Percentiles rank a stretch among this genome's conserved stretches.
phyloP scores from a whole-genome alignment of 2,797 vertebrate genomes.

The Xyrichtys novacula region DNA sequence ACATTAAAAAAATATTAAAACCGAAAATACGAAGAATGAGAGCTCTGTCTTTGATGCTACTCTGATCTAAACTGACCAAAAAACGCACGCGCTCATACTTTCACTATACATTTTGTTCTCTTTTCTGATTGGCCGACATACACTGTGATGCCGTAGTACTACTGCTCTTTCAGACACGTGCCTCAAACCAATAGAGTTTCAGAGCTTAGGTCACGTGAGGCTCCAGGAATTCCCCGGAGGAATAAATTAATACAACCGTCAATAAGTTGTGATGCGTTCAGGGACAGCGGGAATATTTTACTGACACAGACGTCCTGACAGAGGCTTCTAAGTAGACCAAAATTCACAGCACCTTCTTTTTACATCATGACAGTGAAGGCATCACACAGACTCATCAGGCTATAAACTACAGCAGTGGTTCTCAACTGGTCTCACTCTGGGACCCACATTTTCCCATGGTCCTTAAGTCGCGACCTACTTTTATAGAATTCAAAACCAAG shows the following conservation, averaged over 20 bases:
- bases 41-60: conserved; percentile 47
- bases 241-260: conserved; percentile 28
- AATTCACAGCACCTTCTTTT: too few relatives aligned
- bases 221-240: conserved; percentile 56
- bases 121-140: conserved; percentile 90
- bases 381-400: not conserved
- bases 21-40: not conserved
- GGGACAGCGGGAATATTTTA: conserved; percentile 2
- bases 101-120: conserved; percentile 91
- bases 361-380: not conserved
- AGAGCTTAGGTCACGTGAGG: conserved; percentile 85
- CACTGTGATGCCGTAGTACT: conserved; percentile 88
- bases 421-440: too few relatives aligned
- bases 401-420: too few relatives aligned
- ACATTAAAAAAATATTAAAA: not conserved
- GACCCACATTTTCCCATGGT: too few relatives aligned
- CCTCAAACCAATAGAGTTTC: conserved; percentile 88
- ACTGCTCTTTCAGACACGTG: conserved; percentile 92
- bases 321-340: not conserved
- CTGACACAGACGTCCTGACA: not conserved
- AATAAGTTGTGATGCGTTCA: conserved; percentile 41
- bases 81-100: conserved; percentile 91
- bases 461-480: too few relatives aligned
- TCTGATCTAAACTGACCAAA: conserved; percentile 68
- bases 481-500: too few relatives aligned